Conservation (phyloP, 2,888 invertebrate genomes). For the Venusia cambrica region DNA sequence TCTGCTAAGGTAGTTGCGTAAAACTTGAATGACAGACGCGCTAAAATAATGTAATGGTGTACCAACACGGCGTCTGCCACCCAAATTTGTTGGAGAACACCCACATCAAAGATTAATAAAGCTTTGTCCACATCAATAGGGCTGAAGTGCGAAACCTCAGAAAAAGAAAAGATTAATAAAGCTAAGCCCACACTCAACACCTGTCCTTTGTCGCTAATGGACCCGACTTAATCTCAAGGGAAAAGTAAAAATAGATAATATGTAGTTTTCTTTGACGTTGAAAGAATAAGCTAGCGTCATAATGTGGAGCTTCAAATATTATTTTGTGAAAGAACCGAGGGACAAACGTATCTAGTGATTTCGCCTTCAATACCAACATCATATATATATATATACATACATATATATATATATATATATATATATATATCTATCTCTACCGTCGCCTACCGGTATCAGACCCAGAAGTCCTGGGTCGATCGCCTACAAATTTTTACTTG, state of each 20-base stretch:
- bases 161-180: slow-evolving; percentile 77
- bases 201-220: slow-evolving; percentile 80
- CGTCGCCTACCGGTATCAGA: too few species aligned
- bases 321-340: slow-evolving; percentile 6
- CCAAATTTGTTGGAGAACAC: slow-evolving; percentile 8
- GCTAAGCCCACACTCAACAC: slow-evolving; percentile 74
- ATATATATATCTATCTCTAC: too few species aligned
- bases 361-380: too few species aligned
- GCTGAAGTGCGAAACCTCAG: slow-evolving; percentile 66
- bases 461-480: too few species aligned
- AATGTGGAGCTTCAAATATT: slow-evolving; percentile 13
- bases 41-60: too few species aligned
- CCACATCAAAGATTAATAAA: slow-evolving; percentile 35
- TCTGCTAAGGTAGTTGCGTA: too few species aligned
- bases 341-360: too few species aligned
- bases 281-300: slow-evolving; percentile 23
- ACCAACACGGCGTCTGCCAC: too few species aligned
- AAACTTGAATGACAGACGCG: too few species aligned
- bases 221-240: slow-evolving; percentile 51
- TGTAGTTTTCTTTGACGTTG: slow-evolving; percentile 35
- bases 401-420: too few species aligned
- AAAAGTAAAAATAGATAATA: slow-evolving; percentile 43
- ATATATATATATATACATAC: too few species aligned
- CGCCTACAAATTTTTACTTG: too few species aligned
- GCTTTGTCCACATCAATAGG: slow-evolving; percentile 60